A percentile compares a stretch with the other conserved stretches of the same genome.
Conservation (phyloP, 2,888 invertebrate species). For the Xestia xanthographa region DNA sequence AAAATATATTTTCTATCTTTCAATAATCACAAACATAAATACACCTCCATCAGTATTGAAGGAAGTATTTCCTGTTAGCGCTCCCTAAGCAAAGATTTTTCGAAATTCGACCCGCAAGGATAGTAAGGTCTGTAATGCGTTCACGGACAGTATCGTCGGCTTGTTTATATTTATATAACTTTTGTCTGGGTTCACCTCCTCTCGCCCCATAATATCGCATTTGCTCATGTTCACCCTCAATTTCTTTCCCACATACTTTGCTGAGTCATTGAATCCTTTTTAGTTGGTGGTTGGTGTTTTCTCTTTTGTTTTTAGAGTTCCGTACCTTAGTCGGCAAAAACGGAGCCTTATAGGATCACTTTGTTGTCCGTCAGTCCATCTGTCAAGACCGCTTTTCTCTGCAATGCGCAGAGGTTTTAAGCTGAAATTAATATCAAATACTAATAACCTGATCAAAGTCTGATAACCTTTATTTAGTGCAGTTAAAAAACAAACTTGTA, state of each 20-base stretch:
- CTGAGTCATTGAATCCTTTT: slow-evolving; percentile 61
- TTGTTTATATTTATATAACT: slow-evolving; percentile 63
- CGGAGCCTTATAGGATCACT: too few relatives aligned
- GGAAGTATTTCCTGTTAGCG: slow-evolving; percentile 43
- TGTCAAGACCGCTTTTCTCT: too few relatives aligned
- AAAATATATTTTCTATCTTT: not conserved
- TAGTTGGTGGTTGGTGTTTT: slow-evolving; percentile 21
- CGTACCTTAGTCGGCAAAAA: too few relatives aligned
- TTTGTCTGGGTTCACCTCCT: slow-evolving; percentile 51
- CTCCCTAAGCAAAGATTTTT: slow-evolving; percentile 63
- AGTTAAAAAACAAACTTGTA: too few relatives aligned
- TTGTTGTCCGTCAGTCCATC: too few relatives aligned
- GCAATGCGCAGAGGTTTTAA: too few relatives aligned
- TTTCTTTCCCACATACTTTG: slow-evolving; percentile 57
- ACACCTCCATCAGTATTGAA: slow-evolving; percentile 16
- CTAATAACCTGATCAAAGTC: too few relatives aligned
- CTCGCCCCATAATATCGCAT: slow-evolving; percentile 58
- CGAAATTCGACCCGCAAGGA: slow-evolving; percentile 63
- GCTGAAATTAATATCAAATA: too few relatives aligned
- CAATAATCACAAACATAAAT: slow-evolving; percentile 22
- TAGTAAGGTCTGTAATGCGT: slow-evolving; percentile 66
- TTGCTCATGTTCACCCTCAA: slow-evolving; percentile 59
- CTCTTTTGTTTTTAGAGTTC: not conserved
- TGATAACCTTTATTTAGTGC: too few relatives aligned
- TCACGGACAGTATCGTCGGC: slow-evolving; percentile 54